Evolutionary conservation across 2,113 vertebrate genomes (phyloP).

Genomic region (Myrmecobius fasciatus): DNA sequence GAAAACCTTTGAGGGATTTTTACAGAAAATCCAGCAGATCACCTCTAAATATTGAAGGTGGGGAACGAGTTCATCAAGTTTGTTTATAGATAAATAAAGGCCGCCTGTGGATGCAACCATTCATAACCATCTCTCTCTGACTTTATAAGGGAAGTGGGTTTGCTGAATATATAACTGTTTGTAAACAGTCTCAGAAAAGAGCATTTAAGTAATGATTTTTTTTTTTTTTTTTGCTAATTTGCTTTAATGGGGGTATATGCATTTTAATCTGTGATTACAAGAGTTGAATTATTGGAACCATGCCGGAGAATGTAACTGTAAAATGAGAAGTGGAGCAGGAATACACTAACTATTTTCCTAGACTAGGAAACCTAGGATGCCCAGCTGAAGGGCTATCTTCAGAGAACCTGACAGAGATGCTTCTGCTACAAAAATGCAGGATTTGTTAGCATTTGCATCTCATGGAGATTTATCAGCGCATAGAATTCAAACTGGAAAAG

Average conservation of each 20-base stretch:
- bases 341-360: not conserved
- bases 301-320: not conserved
- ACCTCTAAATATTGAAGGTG: constrained; percentile 72
- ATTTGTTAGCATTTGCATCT: not conserved
- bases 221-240: constrained; percentile 5
- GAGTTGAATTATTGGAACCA: constrained; percentile 9
- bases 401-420: not conserved
- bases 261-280: constrained; percentile 17
- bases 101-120: not conserved
- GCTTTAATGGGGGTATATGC: constrained; percentile 18
- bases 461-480: not conserved
- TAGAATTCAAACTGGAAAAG: not conserved
- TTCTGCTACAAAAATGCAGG: not conserved
- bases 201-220: not conserved
- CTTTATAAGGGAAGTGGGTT: not conserved
- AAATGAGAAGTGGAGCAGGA: not conserved
- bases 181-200: constrained; percentile 36
- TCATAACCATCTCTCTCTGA: not conserved
- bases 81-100: not conserved
- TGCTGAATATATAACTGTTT: constrained; percentile 5
- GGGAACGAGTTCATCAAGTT: constrained; percentile 59
- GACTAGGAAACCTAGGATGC: not conserved
- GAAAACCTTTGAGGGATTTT: constrained; percentile 64
- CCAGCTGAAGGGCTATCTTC: not conserved
- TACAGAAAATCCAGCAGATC: constrained; percentile 66